Conservation (phyloP, 2,113 vertebrate genomes). For the Marmota monax region DNA sequence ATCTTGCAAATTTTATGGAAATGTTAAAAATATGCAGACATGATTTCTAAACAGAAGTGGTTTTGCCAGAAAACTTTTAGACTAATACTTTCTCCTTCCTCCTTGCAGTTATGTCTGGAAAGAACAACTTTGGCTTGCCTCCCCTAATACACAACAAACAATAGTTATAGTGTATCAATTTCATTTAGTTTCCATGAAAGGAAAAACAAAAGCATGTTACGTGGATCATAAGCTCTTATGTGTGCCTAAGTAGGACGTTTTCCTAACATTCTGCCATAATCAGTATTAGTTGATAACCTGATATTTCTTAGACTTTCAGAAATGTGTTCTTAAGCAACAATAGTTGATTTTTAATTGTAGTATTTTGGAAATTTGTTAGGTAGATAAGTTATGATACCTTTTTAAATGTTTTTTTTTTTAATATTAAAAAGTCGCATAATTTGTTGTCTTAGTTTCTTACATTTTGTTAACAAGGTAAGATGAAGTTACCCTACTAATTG, state of each 20-base stretch:
- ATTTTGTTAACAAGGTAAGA: slow-evolving; percentile 14
- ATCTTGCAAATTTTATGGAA: neutral
- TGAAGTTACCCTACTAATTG: slow-evolving; percentile 8
- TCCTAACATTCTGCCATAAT: neutral
- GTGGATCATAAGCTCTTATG: neutral
- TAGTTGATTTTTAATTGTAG: slow-evolving; percentile 9
- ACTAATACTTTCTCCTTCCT: neutral
- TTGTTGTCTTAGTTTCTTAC: neutral
- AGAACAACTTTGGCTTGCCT: neutral
- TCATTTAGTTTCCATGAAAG: neutral
- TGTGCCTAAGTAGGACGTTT: neutral
- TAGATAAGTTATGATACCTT: neutral
- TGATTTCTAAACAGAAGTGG: slow-evolving; percentile 21
- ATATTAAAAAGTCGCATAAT: slow-evolving; percentile 32
- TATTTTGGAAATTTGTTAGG: neutral
- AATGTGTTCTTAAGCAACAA: neutral
- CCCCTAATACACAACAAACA: neutral
- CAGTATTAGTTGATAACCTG: neutral
- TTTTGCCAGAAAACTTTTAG: neutral
- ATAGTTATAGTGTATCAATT: neutral
- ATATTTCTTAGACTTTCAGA: slow-evolving; percentile 14
- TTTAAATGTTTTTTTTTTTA: slow-evolving; percentile 25
- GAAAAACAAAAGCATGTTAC: neutral
- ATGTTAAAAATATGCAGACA: neutral
- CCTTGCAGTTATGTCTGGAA: neutral